A percentile compares a stretch with the other conserved stretches of the same genome.
These are phyloP conservation scores for Ornithoptera alexandrae DNA, from an alignment of 2,888 invertebrate species.

Conservation along the genomic window DNA sequence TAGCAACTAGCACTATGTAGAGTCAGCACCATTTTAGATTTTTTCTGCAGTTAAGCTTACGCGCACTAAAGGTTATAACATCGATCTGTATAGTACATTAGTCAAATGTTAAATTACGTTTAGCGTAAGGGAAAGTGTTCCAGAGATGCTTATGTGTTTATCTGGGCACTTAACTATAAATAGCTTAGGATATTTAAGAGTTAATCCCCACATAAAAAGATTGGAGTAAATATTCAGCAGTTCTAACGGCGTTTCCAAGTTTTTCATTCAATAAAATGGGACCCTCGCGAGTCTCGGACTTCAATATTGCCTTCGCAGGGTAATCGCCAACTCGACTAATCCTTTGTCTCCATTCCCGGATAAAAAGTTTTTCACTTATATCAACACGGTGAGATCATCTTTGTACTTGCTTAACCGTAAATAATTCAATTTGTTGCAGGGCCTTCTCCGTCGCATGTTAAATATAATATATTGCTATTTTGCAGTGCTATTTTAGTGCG, in stretches of 20 bases:
- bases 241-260: slow-evolving; percentile 8
- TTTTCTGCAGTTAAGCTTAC: no score
- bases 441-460: background rate
- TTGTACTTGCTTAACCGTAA: background rate
- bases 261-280: slow-evolving; percentile 19
- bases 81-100: no score
- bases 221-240: slow-evolving; percentile 18
- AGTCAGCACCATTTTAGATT: no score
- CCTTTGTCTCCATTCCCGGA: slow-evolving; percentile 7
- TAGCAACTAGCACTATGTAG: no score
- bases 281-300: slow-evolving; percentile 1
- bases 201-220: slow-evolving; percentile 7
- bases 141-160: no score
- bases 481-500: no score
- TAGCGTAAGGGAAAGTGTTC: no score
- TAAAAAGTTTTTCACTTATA: slow-evolving; percentile 13
- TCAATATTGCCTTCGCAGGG: slow-evolving; percentile 10
- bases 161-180: no score
- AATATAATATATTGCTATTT: no score
- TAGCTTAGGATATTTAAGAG: background rate
- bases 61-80: no score
- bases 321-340: slow-evolving; percentile 23
- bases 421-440: background rate
- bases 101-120: no score
- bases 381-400: background rate